Conservation (phyloP, 2,113 vertebrate species). For the Myotis lucifugus region DNA sequence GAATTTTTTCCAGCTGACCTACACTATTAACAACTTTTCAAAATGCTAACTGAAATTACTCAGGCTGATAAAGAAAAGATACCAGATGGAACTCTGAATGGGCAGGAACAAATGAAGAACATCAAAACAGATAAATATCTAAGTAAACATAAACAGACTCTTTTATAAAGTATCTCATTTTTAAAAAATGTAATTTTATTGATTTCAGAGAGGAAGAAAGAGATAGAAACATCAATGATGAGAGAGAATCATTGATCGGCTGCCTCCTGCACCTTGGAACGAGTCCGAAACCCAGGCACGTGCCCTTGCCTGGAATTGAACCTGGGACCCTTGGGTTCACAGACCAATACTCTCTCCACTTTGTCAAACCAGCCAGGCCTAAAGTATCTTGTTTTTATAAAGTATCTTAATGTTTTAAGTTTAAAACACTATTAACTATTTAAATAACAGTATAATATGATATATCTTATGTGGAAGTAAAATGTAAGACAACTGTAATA, state of each 20-base stretch:
- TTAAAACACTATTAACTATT: background rate
- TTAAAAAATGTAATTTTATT: too few relatives aligned
- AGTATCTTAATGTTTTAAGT: background rate
- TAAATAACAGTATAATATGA: background rate
- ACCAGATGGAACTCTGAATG: constrained; percentile 10
- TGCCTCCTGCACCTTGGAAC: too few relatives aligned
- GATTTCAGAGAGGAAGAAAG: too few relatives aligned
- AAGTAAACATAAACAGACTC: background rate
- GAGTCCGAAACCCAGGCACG: too few relatives aligned
- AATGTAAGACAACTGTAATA: background rate
- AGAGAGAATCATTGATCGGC: too few relatives aligned
- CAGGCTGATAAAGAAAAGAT: background rate
- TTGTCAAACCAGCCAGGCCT: too few relatives aligned
- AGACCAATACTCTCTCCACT: too few relatives aligned
- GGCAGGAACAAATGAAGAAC: background rate
- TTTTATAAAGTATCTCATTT: background rate
- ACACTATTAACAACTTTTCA: background rate
- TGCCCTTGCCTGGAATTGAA: too few relatives aligned
- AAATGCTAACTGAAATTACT: constrained; percentile 20
- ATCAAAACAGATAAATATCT: background rate
- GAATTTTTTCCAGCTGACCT: constrained; percentile 11
- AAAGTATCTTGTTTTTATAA: background rate
- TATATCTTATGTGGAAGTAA: background rate
- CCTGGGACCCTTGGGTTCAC: too few relatives aligned
- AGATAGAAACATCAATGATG: too few relatives aligned